Conservation (phyloP, 2,888 invertebrate genomes). For the Dryobotodes eremita region DNA sequence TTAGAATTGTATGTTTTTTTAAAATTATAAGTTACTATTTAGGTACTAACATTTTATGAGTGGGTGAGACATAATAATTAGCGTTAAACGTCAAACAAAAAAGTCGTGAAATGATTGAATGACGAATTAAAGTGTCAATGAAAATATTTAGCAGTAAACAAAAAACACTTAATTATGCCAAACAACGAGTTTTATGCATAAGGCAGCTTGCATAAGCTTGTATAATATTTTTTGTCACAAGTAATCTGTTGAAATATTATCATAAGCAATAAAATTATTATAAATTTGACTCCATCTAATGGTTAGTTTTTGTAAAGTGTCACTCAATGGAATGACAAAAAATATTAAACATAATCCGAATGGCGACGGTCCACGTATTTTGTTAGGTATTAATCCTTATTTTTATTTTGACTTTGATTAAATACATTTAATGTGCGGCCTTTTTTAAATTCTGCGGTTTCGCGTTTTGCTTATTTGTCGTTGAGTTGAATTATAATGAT, state of each 20-base stretch:
- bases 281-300: slow-evolving; percentile 52
- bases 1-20: neutral
- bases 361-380: slow-evolving; percentile 40
- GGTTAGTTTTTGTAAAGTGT: slow-evolving; percentile 60
- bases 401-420: slow-evolving; percentile 65
- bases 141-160: slow-evolving; percentile 25
- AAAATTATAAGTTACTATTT: neutral
- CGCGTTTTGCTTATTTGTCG: neutral
- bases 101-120: slow-evolving; percentile 18
- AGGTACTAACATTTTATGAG: neutral
- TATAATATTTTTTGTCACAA: slow-evolving; percentile 52
- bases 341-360: slow-evolving; percentile 48
- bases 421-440: slow-evolving; percentile 36
- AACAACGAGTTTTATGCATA: slow-evolving; percentile 44
- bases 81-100: neutral
- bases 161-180: slow-evolving; percentile 47
- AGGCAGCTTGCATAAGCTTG: slow-evolving; percentile 47
- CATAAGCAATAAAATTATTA: slow-evolving; percentile 49
- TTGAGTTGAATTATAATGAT: slow-evolving; percentile 11
- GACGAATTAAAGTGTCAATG: slow-evolving; percentile 45
- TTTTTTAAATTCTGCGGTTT: slow-evolving; percentile 24
- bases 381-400: slow-evolving; percentile 60
- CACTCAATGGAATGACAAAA: slow-evolving; percentile 53
- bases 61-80: slow-evolving; percentile 11
- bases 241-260: slow-evolving; percentile 64